Conservation (phyloP, 2,888 invertebrate genomes). For the Synanthedon tipuliformis region DNA sequence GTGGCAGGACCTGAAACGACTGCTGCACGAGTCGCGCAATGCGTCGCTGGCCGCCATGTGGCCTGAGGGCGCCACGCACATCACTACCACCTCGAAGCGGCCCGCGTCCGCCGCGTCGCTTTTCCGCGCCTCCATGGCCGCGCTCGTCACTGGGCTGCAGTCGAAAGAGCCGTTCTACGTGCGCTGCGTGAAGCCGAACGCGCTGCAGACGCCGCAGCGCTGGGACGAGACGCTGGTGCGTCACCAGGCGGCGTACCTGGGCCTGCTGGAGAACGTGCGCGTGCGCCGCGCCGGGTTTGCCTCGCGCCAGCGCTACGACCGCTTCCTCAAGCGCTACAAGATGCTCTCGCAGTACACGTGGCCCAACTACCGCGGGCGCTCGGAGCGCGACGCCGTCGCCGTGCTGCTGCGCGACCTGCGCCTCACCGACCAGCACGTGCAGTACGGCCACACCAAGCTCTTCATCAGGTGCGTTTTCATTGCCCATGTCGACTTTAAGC, state of each 20-base stretch:
- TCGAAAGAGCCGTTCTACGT: constrained; percentile 97
- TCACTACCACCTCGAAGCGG: constrained; percentile 94
- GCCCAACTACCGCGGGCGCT: constrained; percentile 90
- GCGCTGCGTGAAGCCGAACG: constrained; percentile 97
- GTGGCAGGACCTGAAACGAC: constrained; percentile 96
- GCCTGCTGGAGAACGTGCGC: constrained; percentile 94
- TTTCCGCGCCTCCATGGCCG: constrained; percentile 95
- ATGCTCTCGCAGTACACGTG: constrained; percentile 96
- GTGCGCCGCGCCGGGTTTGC: constrained; percentile 97
- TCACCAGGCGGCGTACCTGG: constrained; percentile 87
- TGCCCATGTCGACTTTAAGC: too few species aligned
- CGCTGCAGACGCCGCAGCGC: constrained; percentile 85
- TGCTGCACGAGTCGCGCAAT: constrained; percentile 87
- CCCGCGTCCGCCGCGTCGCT: constrained; percentile 94
- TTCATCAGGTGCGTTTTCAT: constrained; percentile 78
- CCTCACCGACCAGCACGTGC: constrained; percentile 77
- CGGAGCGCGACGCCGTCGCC: constrained; percentile 84
- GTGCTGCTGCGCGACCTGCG: constrained; percentile 85
- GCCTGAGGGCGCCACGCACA: constrained; percentile 95
- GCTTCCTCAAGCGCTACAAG: constrained; percentile 95
- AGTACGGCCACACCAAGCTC: constrained; percentile 95
- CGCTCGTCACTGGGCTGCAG: constrained; percentile 86
- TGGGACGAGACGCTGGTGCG: constrained; percentile 86
- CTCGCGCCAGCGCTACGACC: constrained; percentile 92
- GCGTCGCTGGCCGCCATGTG: constrained; percentile 87